Evolutionary conservation across 1,140 invertebrate genomes (phyloP).

Genomic region (Myzus persicae): DNA sequence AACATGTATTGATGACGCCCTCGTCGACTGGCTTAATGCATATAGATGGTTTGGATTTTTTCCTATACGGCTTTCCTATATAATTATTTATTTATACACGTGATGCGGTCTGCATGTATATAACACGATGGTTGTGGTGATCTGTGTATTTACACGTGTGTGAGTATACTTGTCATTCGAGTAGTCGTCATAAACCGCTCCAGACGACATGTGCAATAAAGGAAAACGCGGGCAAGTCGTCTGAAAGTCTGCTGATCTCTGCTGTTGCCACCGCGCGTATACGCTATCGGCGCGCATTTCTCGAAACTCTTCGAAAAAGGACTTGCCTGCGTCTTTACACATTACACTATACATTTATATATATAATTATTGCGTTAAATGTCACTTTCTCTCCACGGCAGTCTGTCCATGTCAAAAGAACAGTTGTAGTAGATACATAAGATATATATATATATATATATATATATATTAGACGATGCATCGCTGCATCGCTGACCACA

Average conservation of each 20-base stretch:
- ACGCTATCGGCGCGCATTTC: neutral
- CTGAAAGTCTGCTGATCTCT: constrained; percentile 23
- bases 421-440: neutral
- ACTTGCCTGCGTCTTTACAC: neutral
- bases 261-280: neutral
- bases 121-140: neutral
- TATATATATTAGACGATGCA: neutral
- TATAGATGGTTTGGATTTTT: neutral
- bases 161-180: constrained; percentile 2
- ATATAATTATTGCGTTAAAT: neutral
- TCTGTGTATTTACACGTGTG: neutral
- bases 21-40: neutral
- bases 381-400: constrained; percentile 37
- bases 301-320: neutral
- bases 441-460: neutral
- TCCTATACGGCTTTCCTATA: neutral
- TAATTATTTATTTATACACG: neutral
- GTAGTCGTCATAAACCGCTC: constrained; percentile 9
- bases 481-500: neutral
- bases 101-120: neutral
- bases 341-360: neutral
- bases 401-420: constrained; percentile 3
- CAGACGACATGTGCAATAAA: neutral
- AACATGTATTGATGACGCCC: neutral
- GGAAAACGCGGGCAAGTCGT: constrained; percentile 38